Percentiles rank a stretch among this genome's conserved stretches.
Evolutionary conservation across 53 echinoderm and acorn worm species (phyloP).

Genomic region (Mesocentrotus franciscanus): DNA sequence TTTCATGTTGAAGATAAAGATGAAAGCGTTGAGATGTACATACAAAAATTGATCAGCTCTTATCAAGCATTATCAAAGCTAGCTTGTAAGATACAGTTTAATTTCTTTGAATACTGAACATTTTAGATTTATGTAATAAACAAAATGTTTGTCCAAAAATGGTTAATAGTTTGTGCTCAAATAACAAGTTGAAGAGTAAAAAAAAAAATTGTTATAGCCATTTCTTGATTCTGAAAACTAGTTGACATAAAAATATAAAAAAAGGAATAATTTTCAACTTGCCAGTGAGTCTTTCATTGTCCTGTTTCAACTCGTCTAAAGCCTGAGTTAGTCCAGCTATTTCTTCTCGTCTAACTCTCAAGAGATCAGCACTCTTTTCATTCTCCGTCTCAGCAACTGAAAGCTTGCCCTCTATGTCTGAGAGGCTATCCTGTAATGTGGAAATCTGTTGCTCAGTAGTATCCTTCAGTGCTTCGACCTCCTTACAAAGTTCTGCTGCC

Average conservation of each 20-base stretch:
- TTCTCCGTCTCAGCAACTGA: constrained; percentile 43
- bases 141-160: no score
- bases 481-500: constrained; percentile 23
- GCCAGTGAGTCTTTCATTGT: constrained; percentile 79
- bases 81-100: no score
- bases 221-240: background rate
- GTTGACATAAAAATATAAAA: background rate
- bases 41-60: constrained; percentile 68
- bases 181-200: background rate
- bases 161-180: no score
- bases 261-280: constrained; percentile 37
- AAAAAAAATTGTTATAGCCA: background rate
- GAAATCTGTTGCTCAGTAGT: constrained; percentile 38
- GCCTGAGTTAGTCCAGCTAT: constrained; percentile 62
- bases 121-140: no score
- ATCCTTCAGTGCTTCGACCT: constrained; percentile 55
- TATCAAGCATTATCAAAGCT: no score
- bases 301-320: constrained; percentile 64
- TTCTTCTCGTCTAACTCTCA: constrained; percentile 73
- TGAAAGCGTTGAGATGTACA: constrained; percentile 67
- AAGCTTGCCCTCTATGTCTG: constrained; percentile 61
- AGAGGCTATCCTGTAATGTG: constrained; percentile 31
- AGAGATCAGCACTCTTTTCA: constrained; percentile 74
- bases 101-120: no score
- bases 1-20: constrained; percentile 83